Evolutionary conservation across 1,140 invertebrate genomes (phyloP).

Genomic region (Megalonaias nervosa): DNA sequence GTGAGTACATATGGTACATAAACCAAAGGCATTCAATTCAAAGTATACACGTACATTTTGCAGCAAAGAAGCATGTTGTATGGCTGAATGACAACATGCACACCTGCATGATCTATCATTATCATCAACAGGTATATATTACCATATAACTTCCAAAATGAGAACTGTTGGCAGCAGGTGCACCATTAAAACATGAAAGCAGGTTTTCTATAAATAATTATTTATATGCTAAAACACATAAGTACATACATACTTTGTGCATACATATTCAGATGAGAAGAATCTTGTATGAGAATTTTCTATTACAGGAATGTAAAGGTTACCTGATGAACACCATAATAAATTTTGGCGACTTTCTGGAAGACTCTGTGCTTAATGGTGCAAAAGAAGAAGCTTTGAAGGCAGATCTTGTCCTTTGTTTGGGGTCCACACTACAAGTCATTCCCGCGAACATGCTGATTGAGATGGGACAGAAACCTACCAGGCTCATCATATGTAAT

Average conservation of each 20-base stretch:
- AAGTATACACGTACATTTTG: no score
- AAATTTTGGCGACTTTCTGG: constrained; percentile 55
- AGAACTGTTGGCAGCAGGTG: not conserved
- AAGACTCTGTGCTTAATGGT: constrained; percentile 25
- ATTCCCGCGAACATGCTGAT: constrained; percentile 51
- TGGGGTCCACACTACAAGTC: constrained; percentile 83
- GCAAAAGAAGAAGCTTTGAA: constrained; percentile 72
- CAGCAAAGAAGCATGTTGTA: no score
- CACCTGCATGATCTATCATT: not conserved
- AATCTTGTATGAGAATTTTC: not conserved
- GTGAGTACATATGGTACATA: no score
- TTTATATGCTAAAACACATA: not conserved
- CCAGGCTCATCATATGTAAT: constrained; percentile 54
- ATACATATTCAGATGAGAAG: not conserved
- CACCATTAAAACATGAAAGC: not conserved
- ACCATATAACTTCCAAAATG: not conserved
- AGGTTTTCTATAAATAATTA: no score
- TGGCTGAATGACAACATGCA: no score
- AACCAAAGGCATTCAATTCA: no score
- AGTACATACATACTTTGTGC: not conserved
- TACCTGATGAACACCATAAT: constrained; percentile 58
- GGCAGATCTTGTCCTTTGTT: constrained; percentile 91
- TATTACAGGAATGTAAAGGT: constrained; percentile 47
- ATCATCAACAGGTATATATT: not conserved
- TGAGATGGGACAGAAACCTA: constrained; percentile 45